Percentiles rank a stretch among this genome's conserved stretches.
Evolutionary conservation across 2,797 vertebrate genomes (phyloP).

Genomic region (Microctenopoma lineatum): DNA sequence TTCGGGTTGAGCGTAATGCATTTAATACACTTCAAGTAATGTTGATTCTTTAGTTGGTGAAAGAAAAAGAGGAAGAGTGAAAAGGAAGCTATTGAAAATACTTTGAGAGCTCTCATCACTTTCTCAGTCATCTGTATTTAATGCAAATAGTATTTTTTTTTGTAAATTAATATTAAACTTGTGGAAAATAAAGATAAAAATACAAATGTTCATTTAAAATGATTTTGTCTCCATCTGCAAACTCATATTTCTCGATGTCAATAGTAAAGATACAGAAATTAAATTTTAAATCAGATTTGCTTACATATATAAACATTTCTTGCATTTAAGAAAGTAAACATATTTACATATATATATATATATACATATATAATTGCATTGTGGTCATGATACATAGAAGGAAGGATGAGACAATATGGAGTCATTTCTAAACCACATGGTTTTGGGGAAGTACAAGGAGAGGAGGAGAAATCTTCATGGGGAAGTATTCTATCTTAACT

Average conservation of each 20-base stretch:
- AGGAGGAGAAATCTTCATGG: background rate
- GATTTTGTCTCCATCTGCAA: background rate
- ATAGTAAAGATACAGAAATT: background rate
- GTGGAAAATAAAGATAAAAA: conserved; percentile 77
- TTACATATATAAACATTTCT: too few species aligned
- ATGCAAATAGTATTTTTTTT: conserved; percentile 83
- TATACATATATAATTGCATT: too few species aligned
- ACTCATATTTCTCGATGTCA: background rate
- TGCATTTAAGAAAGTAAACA: too few species aligned
- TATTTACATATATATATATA: too few species aligned
- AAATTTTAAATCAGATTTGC: background rate
- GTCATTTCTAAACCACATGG: too few species aligned
- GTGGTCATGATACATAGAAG: background rate
- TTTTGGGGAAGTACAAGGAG: conserved; percentile 22
- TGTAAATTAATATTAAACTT: conserved; percentile 82
- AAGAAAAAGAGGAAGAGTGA: conserved; percentile 33
- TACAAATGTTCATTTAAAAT: conserved; percentile 8
- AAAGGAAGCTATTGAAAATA: conserved; percentile 41
- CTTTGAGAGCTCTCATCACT: conserved; percentile 61
- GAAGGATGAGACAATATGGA: background rate
- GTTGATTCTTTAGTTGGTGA: conserved; percentile 36
- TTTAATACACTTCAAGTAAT: conserved; percentile 48
- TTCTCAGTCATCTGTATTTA: conserved; percentile 83
- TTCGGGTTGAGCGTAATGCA: conserved; percentile 45
- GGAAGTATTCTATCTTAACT: conserved; percentile 48